Base-by-base conservation (phyloP, 2,797 vertebrate genomes). In the Sebastiscus tertius region DNA sequence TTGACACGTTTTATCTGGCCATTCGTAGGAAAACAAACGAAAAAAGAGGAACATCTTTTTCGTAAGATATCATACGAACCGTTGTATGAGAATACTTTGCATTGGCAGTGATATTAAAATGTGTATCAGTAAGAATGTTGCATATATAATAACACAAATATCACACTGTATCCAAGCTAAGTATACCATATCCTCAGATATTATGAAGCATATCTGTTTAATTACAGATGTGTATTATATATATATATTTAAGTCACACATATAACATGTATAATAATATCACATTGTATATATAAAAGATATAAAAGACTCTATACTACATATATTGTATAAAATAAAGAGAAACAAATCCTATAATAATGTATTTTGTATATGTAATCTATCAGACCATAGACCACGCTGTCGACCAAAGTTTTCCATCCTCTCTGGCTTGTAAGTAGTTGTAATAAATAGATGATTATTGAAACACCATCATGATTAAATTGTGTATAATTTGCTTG, bases 401-500 rank as follows among this genome's bases (percentile, higher is more conserved):
- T 64, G 9, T 55, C 29, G 13, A 14, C 18, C 18, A 29, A 11
- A 29, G 34, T 39, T 63, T 73, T 73, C 42, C 12, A 27, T 56
- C 22, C 55, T 76, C 24, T 59, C 29, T 55, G 20, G 3, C 20
- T 54, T 75, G 16, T 54, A 36, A 67, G n/a, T 42, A 55, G 14
- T 56, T 66, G 11, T 33, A 61, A 20, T 68, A 56, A 82, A 78
- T 26, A 72, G 29, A 62, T 59, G 7, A 83, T 58, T 42, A 64
- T 52, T 78, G 29, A 76, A 84, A 68, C 13, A 3, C 71, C n/a
- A 39, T 74, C 46, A 34, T 31, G 49, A 85, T 82, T 73, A 82
- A 73, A 81, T 81, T 78, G 24, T 72, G 36, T 71, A 71, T 71
- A 75, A 80, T 77, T 75, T 79, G 6, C 36, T 75, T 71, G 55